Base-by-base conservation (phyloP, 1,140 invertebrate species). In the Batillaria attramentaria region DNA sequence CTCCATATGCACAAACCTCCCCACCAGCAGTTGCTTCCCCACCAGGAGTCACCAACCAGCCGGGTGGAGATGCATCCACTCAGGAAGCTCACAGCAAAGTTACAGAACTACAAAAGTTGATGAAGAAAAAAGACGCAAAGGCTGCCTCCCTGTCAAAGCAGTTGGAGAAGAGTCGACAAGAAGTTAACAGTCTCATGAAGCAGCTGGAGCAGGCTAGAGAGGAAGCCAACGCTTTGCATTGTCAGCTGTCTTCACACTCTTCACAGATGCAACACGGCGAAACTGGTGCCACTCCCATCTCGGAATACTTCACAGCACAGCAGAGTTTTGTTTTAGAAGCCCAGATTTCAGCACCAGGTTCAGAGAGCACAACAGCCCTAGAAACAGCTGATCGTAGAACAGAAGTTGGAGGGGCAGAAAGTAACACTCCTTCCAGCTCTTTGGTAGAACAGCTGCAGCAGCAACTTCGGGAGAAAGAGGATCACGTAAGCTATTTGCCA, bases 81-180 rank as follows among this genome's bases (percentile, higher is more conserved):
- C 78, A 65, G 31, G 62, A 43, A 70, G 16, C 68, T 28, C 43
- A 66, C 43, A 18, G 76, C 33, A 82, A 85, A 79, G 54, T 84
- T 16, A 24, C 41, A 28, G 54, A 74, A 41, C 46, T 82, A 24
- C 81, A 85, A 57, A 80, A 83, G 54, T 66, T 78, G 8, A 3
- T 84, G 20, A 82, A 80, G 39, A 84, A 82, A 41, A 82, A 80
- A 69, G 82, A 84, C 62, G 82, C 82, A 33, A 79, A 81, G 80
- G 72, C 78, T 50, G 35, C 60, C 2, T 69, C 78, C 10, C 35
- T 81, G 16, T 41, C 35, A 10, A 84, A 84, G 57, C 75, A 84
- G 60, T 31, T 82, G 46, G 70, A 79, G 18, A 37, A 72, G 46
- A 66, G 46, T 28, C 54, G 66, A 33, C 39, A 62, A 13, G 60